Conservation (phyloP, 2,113 vertebrate genomes). For the Ancistrus triradiatus region DNA sequence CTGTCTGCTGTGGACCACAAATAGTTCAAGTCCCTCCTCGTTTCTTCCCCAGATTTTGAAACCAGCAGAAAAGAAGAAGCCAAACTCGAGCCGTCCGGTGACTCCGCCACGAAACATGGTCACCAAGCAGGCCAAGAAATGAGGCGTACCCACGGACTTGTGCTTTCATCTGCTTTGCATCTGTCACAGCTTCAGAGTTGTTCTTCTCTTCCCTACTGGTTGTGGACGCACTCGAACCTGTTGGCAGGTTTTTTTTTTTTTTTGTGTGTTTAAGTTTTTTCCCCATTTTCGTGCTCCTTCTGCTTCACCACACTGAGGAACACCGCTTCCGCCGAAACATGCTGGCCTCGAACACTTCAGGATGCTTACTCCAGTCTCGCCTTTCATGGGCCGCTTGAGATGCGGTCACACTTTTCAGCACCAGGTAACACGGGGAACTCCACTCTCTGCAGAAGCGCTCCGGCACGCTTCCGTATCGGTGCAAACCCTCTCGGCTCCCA, state of each 20-base stretch:
- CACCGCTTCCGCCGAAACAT: background rate
- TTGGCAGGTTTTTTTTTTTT: background rate
- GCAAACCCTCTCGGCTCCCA: background rate
- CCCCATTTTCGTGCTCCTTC: background rate
- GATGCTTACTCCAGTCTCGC: constrained; percentile 8
- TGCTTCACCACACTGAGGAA: background rate
- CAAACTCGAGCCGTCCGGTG: constrained; percentile 91
- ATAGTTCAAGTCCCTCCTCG: background rate
- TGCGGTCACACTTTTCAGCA: background rate
- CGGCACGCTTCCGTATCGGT: background rate
- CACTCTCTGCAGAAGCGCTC: background rate
- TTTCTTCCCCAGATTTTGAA: constrained; percentile 84
- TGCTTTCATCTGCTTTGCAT: constrained; percentile 10
- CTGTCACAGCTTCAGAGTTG: constrained; percentile 3
- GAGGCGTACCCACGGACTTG: constrained; percentile 54
- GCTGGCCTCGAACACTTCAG: constrained; percentile 19
- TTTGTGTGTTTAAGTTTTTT: background rate
- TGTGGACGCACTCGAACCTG: constrained; percentile 18
- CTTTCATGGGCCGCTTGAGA: background rate
- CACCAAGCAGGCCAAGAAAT: constrained; percentile 98
- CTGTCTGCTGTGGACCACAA: background rate
- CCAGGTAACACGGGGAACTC: constrained; percentile 19
- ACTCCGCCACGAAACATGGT: constrained; percentile 96
- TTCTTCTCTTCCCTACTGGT: constrained; percentile 9
- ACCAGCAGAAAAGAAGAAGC: constrained; percentile 98